Evolutionary conservation across 2,888 invertebrate species (phyloP).

Genomic region (Polyploca ridens): DNA sequence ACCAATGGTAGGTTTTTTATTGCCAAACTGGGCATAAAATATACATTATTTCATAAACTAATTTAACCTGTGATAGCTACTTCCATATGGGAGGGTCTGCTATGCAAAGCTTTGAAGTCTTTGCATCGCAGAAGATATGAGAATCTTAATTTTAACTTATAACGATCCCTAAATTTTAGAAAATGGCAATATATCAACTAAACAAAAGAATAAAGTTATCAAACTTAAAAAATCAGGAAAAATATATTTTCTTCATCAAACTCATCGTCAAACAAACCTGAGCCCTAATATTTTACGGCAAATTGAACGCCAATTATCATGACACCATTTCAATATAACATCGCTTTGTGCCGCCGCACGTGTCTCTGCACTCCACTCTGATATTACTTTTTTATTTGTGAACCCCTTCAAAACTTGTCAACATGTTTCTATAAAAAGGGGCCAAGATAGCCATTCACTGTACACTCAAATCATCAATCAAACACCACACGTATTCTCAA

Average conservation of each 20-base stretch:
- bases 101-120: too few species aligned
- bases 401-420: constrained; percentile 77
- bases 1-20: too few species aligned
- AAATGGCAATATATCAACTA: too few species aligned
- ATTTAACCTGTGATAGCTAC: too few species aligned
- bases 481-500: constrained; percentile 14
- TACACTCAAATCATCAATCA: neutral
- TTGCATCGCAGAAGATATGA: too few species aligned
- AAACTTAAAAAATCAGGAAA: too few species aligned
- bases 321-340: constrained; percentile 75
- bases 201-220: too few species aligned
- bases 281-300: constrained; percentile 46
- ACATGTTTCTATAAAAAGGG: constrained; percentile 65
- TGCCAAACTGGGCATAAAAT: too few species aligned
- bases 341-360: constrained; percentile 62
- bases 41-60: too few species aligned
- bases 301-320: constrained; percentile 76
- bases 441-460: constrained; percentile 24
- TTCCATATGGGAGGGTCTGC: too few species aligned
- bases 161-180: too few species aligned
- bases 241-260: neutral
- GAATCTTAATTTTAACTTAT: too few species aligned
- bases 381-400: constrained; percentile 82
- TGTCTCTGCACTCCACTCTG: constrained; percentile 51
- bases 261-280: constrained; percentile 20